phyloP scores from a whole-genome alignment of 2,797 vertebrate species.

The Chelon labrosus region DNA sequence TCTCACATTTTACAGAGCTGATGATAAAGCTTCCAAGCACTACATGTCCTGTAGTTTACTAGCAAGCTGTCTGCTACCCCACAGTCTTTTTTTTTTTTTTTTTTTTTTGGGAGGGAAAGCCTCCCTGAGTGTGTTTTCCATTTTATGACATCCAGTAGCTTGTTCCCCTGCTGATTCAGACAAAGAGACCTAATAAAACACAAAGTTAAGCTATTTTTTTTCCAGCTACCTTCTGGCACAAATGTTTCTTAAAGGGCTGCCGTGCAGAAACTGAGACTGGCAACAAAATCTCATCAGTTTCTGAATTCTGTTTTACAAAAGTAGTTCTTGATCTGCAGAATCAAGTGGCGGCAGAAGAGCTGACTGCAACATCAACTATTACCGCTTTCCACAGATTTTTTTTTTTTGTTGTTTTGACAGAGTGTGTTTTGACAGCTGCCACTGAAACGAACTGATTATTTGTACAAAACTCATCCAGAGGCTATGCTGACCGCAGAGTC shows the following conservation, averaged over 20 bases:
- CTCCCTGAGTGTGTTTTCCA: slow-evolving; percentile 60
- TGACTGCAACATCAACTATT: slow-evolving; percentile 13
- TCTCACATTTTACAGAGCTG: slow-evolving; percentile 43
- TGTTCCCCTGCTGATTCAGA: slow-evolving; percentile 79
- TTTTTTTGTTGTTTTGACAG: slow-evolving; percentile 41
- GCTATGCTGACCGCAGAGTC: slow-evolving; percentile 59
- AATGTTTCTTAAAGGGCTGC: slow-evolving; percentile 11
- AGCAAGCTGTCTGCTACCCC: slow-evolving; percentile 60
- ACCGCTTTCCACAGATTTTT: slow-evolving; percentile 27
- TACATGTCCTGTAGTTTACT: slow-evolving; percentile 75
- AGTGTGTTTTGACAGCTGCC: slow-evolving; percentile 84
- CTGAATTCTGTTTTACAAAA: not conserved
- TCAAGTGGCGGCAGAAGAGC: slow-evolving; percentile 4
- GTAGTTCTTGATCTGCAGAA: not conserved
- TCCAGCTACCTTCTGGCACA: slow-evolving; percentile 10
- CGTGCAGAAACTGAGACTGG: not conserved
- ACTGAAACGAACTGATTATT: slow-evolving; percentile 76
- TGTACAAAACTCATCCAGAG: slow-evolving; percentile 75
- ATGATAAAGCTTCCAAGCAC: slow-evolving; percentile 67
- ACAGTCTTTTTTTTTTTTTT: slow-evolving; percentile 39
- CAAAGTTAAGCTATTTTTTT: slow-evolving; percentile 33
- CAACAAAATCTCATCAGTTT: not conserved
- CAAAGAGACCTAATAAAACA: slow-evolving; percentile 77
- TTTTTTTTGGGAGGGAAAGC: slow-evolving; percentile 55
- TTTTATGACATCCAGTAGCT: slow-evolving; percentile 82